Base-by-base conservation (phyloP, 2,797 vertebrate species). In the Streptopelia turtur region DNA sequence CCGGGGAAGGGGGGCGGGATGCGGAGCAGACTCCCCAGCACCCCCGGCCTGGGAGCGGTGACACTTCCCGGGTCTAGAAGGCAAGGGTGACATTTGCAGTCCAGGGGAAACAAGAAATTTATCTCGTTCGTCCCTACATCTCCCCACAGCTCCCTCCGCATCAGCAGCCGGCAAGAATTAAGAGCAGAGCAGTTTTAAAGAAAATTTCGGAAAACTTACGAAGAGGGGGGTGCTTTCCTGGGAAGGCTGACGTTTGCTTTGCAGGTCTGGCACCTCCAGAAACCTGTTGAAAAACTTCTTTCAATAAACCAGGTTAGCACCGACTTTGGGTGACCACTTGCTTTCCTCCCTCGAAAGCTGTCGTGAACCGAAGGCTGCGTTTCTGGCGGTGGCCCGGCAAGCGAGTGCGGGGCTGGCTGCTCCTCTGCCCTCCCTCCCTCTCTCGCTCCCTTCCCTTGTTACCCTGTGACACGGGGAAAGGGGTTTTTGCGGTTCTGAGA, bases 281-380 rank as follows among this genome's bases (percentile, higher is more conserved):
- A 98, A 99, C 98, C 98, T 98, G 98, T 98, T 98, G 98, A 98
- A 98, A 98, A 98, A 94, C 79, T 92, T 86, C 89, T 96, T 95
- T 96, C 93, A 95, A 76, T 96, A 84, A 63, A 71, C 74, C n/a
- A 22, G 28, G 71, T 56, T 25, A 35, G 33, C 69, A 65, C 21
- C 11, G 55, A 41, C 65, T 91, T 79, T 11, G 60, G 37, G 77
- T 61, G 85, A 50, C 30, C 23, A 22, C 27, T 49, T 93, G n/a
- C 24, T n/a, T 96, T 89, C 87, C 85, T 76, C 87, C 77, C 83
- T 75, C 79, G 57, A 90, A 94, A 96, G 75, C 41, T n/a, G 81
- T 74, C 81, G 84, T 13, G 83, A 96, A 96, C 85, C 79, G 63
- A 82, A 94, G 92, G 78, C 90, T 89, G 94, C 83, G 94, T 93